Percentiles rank a stretch among this genome's conserved stretches.
Evolutionary conservation across 2,113 vertebrate genomes (phyloP).

Genomic region (Rattus norvegicus): GRCr8 NC_086029.1:84186001-84186500

Average conservation of each 20-base stretch:
- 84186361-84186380: background rate
- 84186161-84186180: background rate
- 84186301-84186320: too few species aligned
- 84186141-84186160: background rate
- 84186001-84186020: background rate
- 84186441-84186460: background rate
- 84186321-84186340: background rate
- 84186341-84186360: background rate
- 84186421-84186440: background rate
- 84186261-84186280: background rate
- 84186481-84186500: too few species aligned
- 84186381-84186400: background rate
- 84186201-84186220: background rate
- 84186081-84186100: background rate
- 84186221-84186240: background rate
- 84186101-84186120: background rate
- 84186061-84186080: background rate
- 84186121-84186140: background rate
- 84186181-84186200: background rate
- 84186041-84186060: slow-evolving; percentile 26
- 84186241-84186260: background rate
- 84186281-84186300: rapidly evolving
- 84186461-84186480: too few species aligned
- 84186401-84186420: too few species aligned
- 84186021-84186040: background rate